phyloP scores from a whole-genome alignment of 2,888 invertebrate genomes.

The Ecliptopera silaceata region DNA sequence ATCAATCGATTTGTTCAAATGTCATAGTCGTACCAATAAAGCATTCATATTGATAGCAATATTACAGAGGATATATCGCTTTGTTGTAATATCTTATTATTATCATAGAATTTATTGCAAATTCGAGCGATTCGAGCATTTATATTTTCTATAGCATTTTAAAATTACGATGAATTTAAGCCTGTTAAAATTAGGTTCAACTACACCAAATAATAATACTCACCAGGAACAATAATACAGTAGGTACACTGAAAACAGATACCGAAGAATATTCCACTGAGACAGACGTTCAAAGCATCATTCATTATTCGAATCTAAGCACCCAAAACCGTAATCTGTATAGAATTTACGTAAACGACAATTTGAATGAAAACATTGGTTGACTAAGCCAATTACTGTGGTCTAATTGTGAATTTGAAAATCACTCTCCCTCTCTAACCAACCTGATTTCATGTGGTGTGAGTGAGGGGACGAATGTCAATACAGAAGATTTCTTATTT shows the following conservation, averaged over 20 bases:
- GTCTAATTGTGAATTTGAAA: constrained; percentile 54
- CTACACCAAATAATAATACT: no score
- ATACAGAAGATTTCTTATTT: constrained; percentile 58
- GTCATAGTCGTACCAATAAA: not conserved
- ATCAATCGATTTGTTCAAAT: constrained; percentile 1
- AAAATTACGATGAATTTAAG: no score
- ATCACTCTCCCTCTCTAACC: constrained; percentile 42
- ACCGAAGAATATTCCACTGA: not conserved
- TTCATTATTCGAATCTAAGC: constrained; percentile 41
- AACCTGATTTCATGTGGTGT: constrained; percentile 29
- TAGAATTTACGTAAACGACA: constrained; percentile 39
- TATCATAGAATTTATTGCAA: no score
- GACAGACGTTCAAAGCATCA: constrained; percentile 24
- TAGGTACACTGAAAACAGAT: not conserved
- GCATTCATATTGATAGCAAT: no score
- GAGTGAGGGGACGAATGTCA: constrained; percentile 40
- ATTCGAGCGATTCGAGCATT: no score
- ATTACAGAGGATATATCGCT: no score
- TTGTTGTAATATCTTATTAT: no score
- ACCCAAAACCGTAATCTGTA: constrained; percentile 30
- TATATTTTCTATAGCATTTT: no score
- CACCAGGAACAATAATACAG: not conserved
- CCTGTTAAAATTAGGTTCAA: no score
- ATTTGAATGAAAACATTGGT: constrained; percentile 60
- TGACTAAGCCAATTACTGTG: constrained; percentile 72